Evolutionary conservation across 2,113 vertebrate genomes (phyloP).

Genomic region (Pedetes capensis): DNA sequence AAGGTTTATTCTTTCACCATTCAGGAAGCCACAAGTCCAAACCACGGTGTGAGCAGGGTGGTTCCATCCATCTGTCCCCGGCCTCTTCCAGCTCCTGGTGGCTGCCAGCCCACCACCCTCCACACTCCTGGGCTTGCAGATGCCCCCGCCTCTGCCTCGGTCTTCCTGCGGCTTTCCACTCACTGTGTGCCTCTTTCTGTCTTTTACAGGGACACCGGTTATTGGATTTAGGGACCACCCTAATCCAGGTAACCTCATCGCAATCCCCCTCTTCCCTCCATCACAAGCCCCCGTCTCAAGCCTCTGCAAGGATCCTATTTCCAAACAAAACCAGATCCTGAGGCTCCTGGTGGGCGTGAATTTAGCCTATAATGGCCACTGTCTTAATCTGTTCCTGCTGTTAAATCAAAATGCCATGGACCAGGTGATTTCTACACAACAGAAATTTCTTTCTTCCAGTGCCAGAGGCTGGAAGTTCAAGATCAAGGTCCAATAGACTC

Average conservation of each 20-base stretch:
- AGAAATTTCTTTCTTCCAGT: too few species aligned
- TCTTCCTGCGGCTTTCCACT: background rate
- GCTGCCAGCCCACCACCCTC: accelerated
- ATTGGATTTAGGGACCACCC: background rate
- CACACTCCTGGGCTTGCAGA: accelerated
- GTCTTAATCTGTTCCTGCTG: too few species aligned
- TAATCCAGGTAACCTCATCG: too few species aligned
- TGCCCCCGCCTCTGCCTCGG: accelerated
- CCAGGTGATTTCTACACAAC: too few species aligned
- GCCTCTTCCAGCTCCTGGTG: background rate
- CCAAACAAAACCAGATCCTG: too few species aligned
- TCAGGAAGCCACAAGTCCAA: background rate
- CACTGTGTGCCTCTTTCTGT: background rate
- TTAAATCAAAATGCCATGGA: too few species aligned
- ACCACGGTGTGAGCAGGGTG: accelerated
- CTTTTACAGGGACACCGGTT: background rate
- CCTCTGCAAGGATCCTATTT: too few species aligned
- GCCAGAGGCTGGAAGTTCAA: too few species aligned
- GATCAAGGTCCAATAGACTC: too few species aligned
- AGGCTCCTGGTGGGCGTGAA: background rate
- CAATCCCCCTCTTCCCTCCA: background rate
- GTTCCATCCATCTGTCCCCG: background rate
- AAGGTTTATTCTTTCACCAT: too few species aligned
- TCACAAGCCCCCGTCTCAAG: too few species aligned
- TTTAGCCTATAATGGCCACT: too few species aligned